These are phyloP conservation scores for Bradypus variegatus DNA, from an alignment of 2,797 vertebrate genomes.

Conservation along the genomic window DNA sequence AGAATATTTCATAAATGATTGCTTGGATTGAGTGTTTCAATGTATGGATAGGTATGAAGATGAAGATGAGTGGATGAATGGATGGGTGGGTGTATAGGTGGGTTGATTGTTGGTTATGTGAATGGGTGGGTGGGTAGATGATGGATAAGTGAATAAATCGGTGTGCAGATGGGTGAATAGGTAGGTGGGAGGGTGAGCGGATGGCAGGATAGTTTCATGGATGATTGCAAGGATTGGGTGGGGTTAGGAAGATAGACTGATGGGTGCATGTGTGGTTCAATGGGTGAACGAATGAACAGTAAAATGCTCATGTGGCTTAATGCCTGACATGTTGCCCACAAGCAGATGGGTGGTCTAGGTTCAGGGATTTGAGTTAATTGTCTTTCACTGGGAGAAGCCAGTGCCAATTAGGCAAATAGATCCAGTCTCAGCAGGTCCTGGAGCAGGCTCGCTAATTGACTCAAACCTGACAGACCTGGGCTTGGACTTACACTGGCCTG, in stretches of 20 bases:
- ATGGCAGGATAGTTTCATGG: background rate
- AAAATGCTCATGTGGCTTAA: slow-evolving; percentile 40
- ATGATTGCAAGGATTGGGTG: background rate
- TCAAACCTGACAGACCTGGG: slow-evolving; percentile 40
- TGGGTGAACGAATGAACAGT: slow-evolving; percentile 47
- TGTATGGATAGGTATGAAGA: background rate
- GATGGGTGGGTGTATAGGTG: background rate
- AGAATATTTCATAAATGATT: background rate
- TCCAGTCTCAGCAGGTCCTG: slow-evolving; percentile 49
- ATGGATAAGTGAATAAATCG: background rate
- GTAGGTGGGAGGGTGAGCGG: background rate
- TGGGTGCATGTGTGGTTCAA: slow-evolving; percentile 28
- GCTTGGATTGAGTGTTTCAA: background rate
- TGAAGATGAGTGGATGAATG: background rate
- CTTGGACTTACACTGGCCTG: slow-evolving; percentile 40
- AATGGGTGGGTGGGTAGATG: background rate
- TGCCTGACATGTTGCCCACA: slow-evolving; percentile 59
- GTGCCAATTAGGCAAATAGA: slow-evolving; percentile 66
- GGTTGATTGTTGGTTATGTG: background rate
- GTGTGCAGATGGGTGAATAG: background rate
- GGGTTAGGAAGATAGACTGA: slow-evolving; percentile 31
- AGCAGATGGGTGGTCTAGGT: slow-evolving; percentile 53
- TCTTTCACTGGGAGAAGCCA: slow-evolving; percentile 53
- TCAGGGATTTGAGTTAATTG: slow-evolving; percentile 65
- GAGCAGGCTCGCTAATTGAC: slow-evolving; percentile 59